Percentiles rank a stretch among this genome's conserved stretches.
Evolutionary conservation across 2,888 invertebrate species (phyloP).

Genomic region (Rosalia funebris): DNA sequence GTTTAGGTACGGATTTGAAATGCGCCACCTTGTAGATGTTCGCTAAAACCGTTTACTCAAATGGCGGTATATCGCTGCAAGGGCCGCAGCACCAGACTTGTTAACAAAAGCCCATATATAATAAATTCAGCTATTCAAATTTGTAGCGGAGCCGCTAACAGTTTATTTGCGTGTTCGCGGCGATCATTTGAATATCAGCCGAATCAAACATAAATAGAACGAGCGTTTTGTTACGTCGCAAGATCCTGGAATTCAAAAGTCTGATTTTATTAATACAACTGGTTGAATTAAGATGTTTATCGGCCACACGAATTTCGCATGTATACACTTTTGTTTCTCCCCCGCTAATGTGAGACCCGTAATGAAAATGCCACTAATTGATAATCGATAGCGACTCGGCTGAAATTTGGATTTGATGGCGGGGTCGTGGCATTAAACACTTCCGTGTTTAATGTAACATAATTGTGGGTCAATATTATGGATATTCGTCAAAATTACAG

Average conservation of each 20-base stretch:
- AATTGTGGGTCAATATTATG: no score
- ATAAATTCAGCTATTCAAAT: conserved; percentile 38
- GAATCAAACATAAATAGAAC: conserved; percentile 57
- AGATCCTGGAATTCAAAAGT: conserved; percentile 51
- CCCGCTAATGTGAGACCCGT: conserved; percentile 12
- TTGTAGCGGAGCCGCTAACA: conserved; percentile 52
- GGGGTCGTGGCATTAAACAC: no score
- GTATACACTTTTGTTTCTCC: conserved; percentile 26
- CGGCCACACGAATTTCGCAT: conserved; percentile 36
- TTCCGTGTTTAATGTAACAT: no score
- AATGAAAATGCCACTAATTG: conserved; percentile 22
- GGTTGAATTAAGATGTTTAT: conserved; percentile 53
- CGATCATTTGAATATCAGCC: conserved; percentile 58
- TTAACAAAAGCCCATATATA: background rate
- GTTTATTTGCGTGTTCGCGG: conserved; percentile 54
- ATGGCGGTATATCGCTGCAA: background rate
- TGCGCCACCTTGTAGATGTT: background rate
- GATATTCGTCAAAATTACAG: no score
- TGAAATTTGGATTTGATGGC: no score
- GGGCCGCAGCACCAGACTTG: background rate
- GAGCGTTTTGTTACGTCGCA: conserved; percentile 55
- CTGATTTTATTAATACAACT: conserved; percentile 52
- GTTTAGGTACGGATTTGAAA: no score
- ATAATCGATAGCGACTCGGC: conserved; percentile 13
- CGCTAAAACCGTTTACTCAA: background rate